Percentiles rank a stretch among this genome's conserved stretches.
These are phyloP conservation scores for Parauchenoglanis punctatus DNA, from an alignment of 2,797 vertebrate genomes.

Conservation along the genomic window DNA sequence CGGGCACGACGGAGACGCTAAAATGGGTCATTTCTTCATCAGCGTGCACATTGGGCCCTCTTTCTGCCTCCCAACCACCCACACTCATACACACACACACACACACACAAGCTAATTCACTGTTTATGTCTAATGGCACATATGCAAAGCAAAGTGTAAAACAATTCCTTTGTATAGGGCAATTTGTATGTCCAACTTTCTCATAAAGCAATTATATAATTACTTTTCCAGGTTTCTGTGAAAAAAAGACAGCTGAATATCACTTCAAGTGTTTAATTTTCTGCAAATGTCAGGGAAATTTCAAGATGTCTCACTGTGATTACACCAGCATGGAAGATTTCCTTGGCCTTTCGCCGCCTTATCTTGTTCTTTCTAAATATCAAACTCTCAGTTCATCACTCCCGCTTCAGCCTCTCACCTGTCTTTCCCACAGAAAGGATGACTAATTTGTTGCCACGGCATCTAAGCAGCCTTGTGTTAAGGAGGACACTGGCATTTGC, in stretches of 20 bases:
- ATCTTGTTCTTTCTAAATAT: constrained; percentile 62
- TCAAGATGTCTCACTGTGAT: constrained; percentile 62
- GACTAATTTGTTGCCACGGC: neutral
- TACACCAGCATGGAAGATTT: constrained; percentile 50
- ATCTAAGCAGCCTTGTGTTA: neutral
- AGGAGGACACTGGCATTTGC: neutral
- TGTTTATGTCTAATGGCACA: constrained; percentile 5
- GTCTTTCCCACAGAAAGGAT: neutral
- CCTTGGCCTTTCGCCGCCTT: constrained; percentile 52
- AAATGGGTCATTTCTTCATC: constrained; percentile 59
- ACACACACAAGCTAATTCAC: neutral
- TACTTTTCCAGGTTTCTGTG: constrained; percentile 24
- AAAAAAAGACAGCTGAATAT: constrained; percentile 41
- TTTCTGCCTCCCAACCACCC: neutral
- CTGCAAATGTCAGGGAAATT: constrained; percentile 69
- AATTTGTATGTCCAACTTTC: neutral
- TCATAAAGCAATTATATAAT: constrained; percentile 33
- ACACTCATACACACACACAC: neutral
- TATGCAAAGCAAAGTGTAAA: neutral
- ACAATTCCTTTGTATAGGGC: neutral
- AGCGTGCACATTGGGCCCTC: constrained; percentile 21
- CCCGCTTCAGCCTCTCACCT: neutral
- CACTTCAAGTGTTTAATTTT: constrained; percentile 53
- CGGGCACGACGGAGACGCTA: constrained; percentile 50
- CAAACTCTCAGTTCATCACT: constrained; percentile 46